Evolutionary conservation across 2,888 invertebrate species (phyloP).

Genomic region (Keiferia lycopersicella): DNA sequence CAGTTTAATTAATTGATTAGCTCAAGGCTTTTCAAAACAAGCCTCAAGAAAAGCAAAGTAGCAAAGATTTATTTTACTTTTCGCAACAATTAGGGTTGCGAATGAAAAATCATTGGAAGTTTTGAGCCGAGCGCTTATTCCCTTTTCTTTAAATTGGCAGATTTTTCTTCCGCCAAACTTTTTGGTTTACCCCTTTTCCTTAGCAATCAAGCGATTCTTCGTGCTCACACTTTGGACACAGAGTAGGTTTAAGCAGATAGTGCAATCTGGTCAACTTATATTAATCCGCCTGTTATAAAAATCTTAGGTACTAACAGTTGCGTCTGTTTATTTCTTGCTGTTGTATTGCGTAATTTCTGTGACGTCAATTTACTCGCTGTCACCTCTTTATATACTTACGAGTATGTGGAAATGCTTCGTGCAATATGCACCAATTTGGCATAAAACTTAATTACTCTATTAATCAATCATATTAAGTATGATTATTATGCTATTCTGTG

Average conservation of each 20-base stretch:
- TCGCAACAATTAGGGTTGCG: constrained; percentile 75
- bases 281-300: not conserved
- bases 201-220: constrained; percentile 69
- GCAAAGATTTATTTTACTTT: constrained; percentile 77
- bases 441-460: no score
- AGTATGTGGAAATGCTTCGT: no score
- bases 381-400: no score
- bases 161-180: constrained; percentile 74
- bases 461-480: no score
- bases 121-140: constrained; percentile 58
- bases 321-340: no score
- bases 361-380: no score
- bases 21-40: constrained; percentile 60
- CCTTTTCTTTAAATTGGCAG: constrained; percentile 72
- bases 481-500: constrained; percentile 16
- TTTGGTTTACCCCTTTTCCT: constrained; percentile 77
- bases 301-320: no score
- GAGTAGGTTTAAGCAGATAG: constrained; percentile 35
- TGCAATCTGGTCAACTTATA: not conserved
- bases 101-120: constrained; percentile 78
- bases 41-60: constrained; percentile 67
- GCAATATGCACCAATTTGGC: no score
- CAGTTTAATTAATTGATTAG: constrained; percentile 76
- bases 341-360: no score
- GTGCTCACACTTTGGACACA: constrained; percentile 48